Evolutionary conservation across 2,113 vertebrate species (phyloP).

Genomic region (Zeus faber): DNA sequence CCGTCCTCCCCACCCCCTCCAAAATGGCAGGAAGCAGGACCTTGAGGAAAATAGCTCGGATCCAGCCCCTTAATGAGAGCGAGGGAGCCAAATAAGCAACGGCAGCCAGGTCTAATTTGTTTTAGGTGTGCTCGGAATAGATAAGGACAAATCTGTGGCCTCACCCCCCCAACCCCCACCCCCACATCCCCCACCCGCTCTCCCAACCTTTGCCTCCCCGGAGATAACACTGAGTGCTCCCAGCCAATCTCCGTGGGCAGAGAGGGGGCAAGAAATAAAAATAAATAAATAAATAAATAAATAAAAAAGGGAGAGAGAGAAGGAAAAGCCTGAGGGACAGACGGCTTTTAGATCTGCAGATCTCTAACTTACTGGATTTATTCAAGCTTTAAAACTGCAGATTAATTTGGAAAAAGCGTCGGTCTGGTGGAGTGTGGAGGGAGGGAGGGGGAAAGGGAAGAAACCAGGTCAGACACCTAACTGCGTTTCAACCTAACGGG

Average conservation of each 20-base stretch:
- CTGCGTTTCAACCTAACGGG: conserved; percentile 68
- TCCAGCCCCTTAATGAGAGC: conserved; percentile 73
- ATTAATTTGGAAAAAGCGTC: conserved; percentile 73
- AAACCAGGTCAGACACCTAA: conserved; percentile 13
- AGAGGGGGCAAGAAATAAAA: conserved; percentile 11
- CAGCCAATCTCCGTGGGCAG: conserved; percentile 72
- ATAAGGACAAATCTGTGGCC: conserved; percentile 78
- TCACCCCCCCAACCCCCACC: conserved; percentile 41
- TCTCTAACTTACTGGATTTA: conserved; percentile 75
- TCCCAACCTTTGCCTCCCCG: conserved; percentile 73
- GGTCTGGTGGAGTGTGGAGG: conserved; percentile 38
- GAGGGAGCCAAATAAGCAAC: conserved; percentile 62
- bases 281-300: conserved; percentile 11
- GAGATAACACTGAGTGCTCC: conserved; percentile 73
- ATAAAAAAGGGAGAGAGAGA: conserved; percentile 15
- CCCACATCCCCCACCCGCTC: conserved; percentile 14
- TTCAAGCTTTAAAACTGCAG: conserved; percentile 75
- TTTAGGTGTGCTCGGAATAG: conserved; percentile 81
- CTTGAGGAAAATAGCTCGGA: conserved; percentile 68
- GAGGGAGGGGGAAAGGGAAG: background rate
- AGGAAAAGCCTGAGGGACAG: conserved; percentile 63
- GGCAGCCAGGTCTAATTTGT: conserved; percentile 77
- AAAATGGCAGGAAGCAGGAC: conserved; percentile 65
- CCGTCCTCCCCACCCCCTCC: background rate
- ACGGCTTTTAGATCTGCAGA: conserved; percentile 69